phyloP scores from a whole-genome alignment of 2,888 invertebrate genomes.

The Bimastos eiseni region DNA sequence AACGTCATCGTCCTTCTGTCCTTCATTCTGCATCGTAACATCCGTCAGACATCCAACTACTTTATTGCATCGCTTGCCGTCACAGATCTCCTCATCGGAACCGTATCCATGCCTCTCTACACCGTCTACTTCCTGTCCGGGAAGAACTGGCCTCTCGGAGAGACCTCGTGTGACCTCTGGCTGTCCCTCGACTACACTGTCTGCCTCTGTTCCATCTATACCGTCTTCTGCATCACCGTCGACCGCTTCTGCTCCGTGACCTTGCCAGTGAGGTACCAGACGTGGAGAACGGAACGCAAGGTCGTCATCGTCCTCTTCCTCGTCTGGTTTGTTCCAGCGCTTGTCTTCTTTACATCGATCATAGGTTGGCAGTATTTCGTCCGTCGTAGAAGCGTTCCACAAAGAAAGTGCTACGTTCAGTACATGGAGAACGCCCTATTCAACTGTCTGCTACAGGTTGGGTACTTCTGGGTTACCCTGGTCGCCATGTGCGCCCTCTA shows the following conservation, averaged over 20 bases:
- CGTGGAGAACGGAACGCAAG: not conserved
- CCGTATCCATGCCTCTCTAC: not conserved
- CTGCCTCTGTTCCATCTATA: constrained; percentile 13
- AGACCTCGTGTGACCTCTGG: not conserved
- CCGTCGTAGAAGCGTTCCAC: not conserved
- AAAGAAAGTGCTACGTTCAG: not conserved
- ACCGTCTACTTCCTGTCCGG: constrained; percentile 7
- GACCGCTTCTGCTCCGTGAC: constrained; percentile 6
- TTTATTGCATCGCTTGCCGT: not conserved
- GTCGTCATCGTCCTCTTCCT: not conserved
- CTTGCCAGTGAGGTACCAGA: not conserved
- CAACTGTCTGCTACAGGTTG: not conserved
- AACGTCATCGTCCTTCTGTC: not conserved
- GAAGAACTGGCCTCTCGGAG: not conserved
- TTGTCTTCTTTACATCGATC: not conserved
- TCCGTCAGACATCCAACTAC: not conserved
- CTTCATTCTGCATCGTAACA: not conserved
- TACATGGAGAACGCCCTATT: not conserved
- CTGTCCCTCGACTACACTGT: constrained; percentile 6
- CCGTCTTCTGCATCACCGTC: not conserved
- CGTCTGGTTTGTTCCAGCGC: not conserved
- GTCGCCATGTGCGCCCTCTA: not conserved
- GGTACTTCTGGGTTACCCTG: not conserved
- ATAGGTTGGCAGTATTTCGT: not conserved
- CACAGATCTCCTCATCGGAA: not conserved